phyloP scores from a whole-genome alignment of 2,888 invertebrate genomes.

The Oscheius sp. region DNA sequence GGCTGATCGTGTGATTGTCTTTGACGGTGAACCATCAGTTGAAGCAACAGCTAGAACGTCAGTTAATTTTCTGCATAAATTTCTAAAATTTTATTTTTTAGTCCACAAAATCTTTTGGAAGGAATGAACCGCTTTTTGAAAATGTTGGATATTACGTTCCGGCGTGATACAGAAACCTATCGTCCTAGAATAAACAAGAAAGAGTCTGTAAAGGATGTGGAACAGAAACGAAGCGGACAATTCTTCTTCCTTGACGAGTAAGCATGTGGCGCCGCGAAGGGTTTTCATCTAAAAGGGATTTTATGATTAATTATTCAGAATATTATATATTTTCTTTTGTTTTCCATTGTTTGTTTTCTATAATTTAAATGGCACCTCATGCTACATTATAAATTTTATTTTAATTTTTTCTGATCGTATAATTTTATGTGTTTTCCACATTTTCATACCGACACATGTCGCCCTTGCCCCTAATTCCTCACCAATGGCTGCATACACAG shows the following conservation, averaged over 20 bases:
- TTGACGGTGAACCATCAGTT: conserved; percentile 92
- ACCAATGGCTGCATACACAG: background rate
- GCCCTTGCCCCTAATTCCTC: background rate
- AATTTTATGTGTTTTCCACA: background rate
- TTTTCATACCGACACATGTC: background rate
- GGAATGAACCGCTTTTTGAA: conserved; percentile 99
- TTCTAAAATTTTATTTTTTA: conserved; percentile 67
- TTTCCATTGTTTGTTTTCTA: too few species aligned
- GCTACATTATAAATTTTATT: conserved; percentile 16
- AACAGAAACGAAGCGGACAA: conserved; percentile 96
- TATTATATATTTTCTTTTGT: background rate
- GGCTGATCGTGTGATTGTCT: conserved; percentile 95
- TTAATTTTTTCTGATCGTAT: background rate
- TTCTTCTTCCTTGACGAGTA: conserved; percentile 96
- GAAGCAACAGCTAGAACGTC: conserved; percentile 86
- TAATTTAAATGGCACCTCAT: too few species aligned
- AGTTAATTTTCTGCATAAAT: conserved; percentile 51
- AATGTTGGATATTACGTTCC: conserved; percentile 94
- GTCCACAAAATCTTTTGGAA: conserved; percentile 87
- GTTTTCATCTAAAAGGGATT: background rate
- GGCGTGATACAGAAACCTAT: conserved; percentile 98
- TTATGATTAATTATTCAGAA: conserved; percentile 8
- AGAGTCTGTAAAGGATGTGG: conserved; percentile 95
- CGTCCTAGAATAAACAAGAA: conserved; percentile 97
- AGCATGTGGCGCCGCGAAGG: background rate